Base-by-base conservation (phyloP, 2,797 vertebrate species). In the Rhyacichthys aspro region DNA sequence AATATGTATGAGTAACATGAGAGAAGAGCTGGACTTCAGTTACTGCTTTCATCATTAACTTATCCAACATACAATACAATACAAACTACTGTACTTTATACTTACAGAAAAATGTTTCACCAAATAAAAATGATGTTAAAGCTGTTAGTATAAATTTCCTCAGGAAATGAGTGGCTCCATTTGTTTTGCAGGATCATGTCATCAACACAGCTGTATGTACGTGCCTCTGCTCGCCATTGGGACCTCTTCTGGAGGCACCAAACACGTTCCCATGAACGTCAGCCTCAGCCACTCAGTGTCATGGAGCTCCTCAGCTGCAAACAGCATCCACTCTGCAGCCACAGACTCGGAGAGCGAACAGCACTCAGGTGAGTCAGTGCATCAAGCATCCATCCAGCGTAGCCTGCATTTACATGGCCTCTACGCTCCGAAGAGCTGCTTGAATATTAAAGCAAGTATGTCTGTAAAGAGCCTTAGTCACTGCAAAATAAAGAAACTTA, bases 1-100 rank as follows among this genome's bases (percentile, higher is more conserved):
- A 90, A 81, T 82, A 90, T 91, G 74, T 47, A 90, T 86, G 83
- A 84, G 85, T 55, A 84, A 86, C 55, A 55, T 11, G 39, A 87
- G 76, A 62, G 38, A 34, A 53, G 61, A 69, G 37, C 11, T 12
- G 33, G 18, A 38, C 52, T 9, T 14, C 41, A 45, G 54, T 67
- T 61, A 61, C n/a, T n/a, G n/a, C n/a, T n/a, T n/a, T 72, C 62
- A 64, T n/a, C 36, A 37, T 37, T 33, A n/a, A 62, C 63, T 43
- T 37, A n/a, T n/a, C 52, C 9, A 49, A 43, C 9, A 39, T 42
- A 12, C 10, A 43, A 49, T 6, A n/a, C 39, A 42, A n/a, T 41
- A 41, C 41, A 14, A 28, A 11, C 19, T 5, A 45, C 9, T 17
- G 14, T 11, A 23, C 19, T 23, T 23, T 23, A 23, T 23, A 23